Evolutionary conservation across 37 sponge, comb jelly and placozoan species (phyloP).

Genomic region (Lycopodina hypogea): DNA sequence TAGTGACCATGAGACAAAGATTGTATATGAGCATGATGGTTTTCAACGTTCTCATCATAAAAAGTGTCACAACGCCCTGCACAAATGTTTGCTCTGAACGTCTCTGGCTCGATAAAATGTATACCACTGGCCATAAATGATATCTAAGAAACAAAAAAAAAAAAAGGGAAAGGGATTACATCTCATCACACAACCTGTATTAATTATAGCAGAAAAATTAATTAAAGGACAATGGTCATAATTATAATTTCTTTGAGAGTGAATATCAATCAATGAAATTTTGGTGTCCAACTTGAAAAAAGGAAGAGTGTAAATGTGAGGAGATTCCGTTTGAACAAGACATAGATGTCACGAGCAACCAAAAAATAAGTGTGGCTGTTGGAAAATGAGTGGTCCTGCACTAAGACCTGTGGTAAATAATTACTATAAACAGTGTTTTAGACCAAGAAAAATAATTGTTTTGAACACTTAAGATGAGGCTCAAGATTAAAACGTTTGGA

Average conservation of each 20-base stretch:
- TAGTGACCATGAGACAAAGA: constrained; percentile 3
- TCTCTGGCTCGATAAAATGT: background rate
- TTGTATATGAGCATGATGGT: constrained; percentile 50
- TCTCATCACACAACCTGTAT: background rate
- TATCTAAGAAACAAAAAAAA: constrained; percentile 25
- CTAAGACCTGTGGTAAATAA: too few species aligned
- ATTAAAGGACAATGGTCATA: background rate
- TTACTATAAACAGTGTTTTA: too few species aligned
- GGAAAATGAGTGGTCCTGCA: too few species aligned
- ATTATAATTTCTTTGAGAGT: background rate
- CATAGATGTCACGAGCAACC: too few species aligned
- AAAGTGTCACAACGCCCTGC: constrained; percentile 26
- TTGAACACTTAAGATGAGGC: too few species aligned
- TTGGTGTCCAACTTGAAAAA: too few species aligned
- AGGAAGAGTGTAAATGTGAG: too few species aligned
- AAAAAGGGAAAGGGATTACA: background rate
- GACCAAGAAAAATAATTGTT: too few species aligned
- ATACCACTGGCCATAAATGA: background rate
- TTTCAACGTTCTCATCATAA: constrained; percentile 3
- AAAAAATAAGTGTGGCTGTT: too few species aligned
- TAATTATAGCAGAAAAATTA: constrained; percentile 2
- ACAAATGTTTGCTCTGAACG: constrained; percentile 57
- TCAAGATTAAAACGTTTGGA: too few species aligned
- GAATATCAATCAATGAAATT: too few species aligned
- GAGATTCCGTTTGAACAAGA: too few species aligned